These are phyloP conservation scores for Coluber constrictor DNA, from an alignment of 2,797 vertebrate species.

Conservation along the genomic window DNA sequence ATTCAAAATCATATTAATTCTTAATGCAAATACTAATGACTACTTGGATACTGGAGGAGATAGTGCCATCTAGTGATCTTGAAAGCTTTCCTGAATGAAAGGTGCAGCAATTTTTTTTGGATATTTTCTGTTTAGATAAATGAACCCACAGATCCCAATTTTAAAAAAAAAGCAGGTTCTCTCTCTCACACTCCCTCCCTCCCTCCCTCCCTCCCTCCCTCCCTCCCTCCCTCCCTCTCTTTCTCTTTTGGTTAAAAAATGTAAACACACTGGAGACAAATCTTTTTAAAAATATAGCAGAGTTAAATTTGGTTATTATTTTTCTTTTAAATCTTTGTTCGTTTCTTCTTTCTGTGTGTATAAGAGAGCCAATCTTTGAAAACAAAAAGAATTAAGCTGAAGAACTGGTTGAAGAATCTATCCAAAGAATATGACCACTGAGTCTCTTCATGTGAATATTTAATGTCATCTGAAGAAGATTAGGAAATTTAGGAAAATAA, in stretches of 20 bases:
- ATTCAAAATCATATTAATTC: constrained; percentile 34
- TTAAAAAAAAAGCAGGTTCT: background rate
- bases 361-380: background rate
- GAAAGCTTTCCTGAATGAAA: background rate
- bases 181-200: too few relatives aligned
- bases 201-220: rapidly evolving
- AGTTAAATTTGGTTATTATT: background rate
- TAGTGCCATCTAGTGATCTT: constrained; percentile 87
- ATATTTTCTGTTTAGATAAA: rapidly evolving
- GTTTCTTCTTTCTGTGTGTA: background rate
- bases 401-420: background rate
- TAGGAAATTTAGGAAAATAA: background rate
- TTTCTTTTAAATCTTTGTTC: background rate
- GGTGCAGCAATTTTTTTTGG: rapidly evolving
- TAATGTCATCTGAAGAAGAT: background rate
- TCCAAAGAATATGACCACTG: background rate
- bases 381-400: background rate
- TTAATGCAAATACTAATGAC: rapidly evolving
- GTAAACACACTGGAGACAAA: background rate
- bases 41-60: constrained; percentile 61
- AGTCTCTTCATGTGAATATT: background rate
- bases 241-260: background rate
- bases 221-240: background rate
- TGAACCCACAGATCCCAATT: background rate
- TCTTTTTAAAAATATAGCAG: background rate